Base-by-base conservation (phyloP, 1,140 invertebrate genomes). In the Meloidogyne floridensis region DNA sequence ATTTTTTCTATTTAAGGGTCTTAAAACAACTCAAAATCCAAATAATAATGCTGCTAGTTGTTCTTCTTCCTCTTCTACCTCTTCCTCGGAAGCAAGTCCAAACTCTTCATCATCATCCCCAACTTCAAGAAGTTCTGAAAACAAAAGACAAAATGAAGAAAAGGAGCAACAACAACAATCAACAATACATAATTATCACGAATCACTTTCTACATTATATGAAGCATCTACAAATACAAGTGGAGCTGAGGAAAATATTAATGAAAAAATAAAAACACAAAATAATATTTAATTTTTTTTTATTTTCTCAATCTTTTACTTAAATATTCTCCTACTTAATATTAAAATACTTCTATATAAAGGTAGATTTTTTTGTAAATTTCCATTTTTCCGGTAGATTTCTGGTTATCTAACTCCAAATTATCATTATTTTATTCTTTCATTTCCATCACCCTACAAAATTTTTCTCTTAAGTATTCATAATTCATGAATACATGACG, bases 201-300 rank as follows among this genome's bases (percentile, higher is more conserved):
- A 79, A 71, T 79, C 77, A 69, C 65, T 79, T 69, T 79, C 77
- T 71, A 79, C 77, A 32, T 32, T 79, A 18, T 79, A 79, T 71
- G 77, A 79, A 72, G 32, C 77, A 72, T 71, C 65, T 51, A 79
- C 56, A 15, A 56, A 56, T 43, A 18, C 20, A 56, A 77, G 75
- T 56, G 53, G 47, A 59, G 75, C 51, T 18, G 75, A 18, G 13
- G 75, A 77, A 18, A 43, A 77, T 9, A 43, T 65, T 32, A 42
- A 11, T 47, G 56, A 51, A 54, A 78, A 78, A 1, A 32, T 47
- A 5, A 47, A 47, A 47, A 47, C 47, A 47, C 4, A 6, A 47
- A 47, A 47, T 47, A 47, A 47, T 1, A 47, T 0, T 47, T 47
- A 32, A 32, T 32, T 32, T 32, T 32, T 2, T 32, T 32, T 32